Evolutionary conservation across 2,888 invertebrate species (phyloP), one percentile per base, ranked within the genome.

Genomic region (Pachliopta kotzebuea): DNA sequence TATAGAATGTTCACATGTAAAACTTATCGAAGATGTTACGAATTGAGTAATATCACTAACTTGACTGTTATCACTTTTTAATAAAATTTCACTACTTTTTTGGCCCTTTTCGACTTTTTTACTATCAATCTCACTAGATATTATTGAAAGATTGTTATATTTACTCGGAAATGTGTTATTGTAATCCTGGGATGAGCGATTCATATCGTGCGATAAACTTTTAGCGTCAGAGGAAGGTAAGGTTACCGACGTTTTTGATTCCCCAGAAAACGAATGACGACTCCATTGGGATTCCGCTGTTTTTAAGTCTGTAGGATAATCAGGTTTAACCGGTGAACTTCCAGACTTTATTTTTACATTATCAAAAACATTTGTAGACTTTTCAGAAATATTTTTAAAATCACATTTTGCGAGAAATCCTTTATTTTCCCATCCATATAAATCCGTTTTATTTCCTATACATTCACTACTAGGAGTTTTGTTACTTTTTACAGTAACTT

Each of bases 391-490:
- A 58, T 64, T 77, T 73, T 83, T 83, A 63, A 76, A 80, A 63
- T 85, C 84, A 72, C 81, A 81, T 76, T 88, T 90, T 20, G 81
- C 89, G 62, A 87, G 74, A 75, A 92, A 92, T 0, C 89, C 92
- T 81, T 91, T 92, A 69, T 92, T 92, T 81, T 92, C 92, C 92
- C 92, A 92, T 58, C 92, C 92, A 72, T 91, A 92, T 61, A 81
- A 75, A 76, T 92, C 92, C 56, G 90, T 92, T 84, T 87, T 90
- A 75, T 91, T 90, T 21, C 73, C 86, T 67, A 89, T 73, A 72
- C 84, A 82, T 74, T 89, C 90, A 72, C 75, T 83, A 71, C 86
- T 90, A 57, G 89, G 88, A 65, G 85, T 87, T 80, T 86, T 91
- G 53, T 75, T 72, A 68, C 68, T 76, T 78, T 83, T 85, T 24